Conservation (phyloP, 1,140 invertebrate species). For the Drosophila sulfurigaster region DNA sequence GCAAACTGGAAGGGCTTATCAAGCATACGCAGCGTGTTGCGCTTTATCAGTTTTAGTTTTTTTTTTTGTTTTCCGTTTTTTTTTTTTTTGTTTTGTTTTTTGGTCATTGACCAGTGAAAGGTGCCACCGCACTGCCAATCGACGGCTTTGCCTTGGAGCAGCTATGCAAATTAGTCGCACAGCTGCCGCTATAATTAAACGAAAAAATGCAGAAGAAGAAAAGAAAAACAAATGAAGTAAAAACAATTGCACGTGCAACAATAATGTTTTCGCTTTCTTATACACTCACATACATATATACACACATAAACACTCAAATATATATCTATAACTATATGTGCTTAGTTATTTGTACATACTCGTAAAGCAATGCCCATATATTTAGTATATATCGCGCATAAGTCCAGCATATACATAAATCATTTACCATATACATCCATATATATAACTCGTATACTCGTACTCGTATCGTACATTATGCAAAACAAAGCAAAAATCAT, state of each 20-base stretch:
- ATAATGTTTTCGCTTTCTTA: slow-evolving; percentile 36
- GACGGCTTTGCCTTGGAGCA: slow-evolving; percentile 35
- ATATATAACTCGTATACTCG: slow-evolving; percentile 33
- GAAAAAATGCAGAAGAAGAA: slow-evolving; percentile 8
- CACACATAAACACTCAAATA: not conserved
- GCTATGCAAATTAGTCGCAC: slow-evolving; percentile 50
- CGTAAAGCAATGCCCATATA: slow-evolving; percentile 42
- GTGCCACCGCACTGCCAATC: slow-evolving; percentile 35
- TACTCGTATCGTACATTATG: slow-evolving; percentile 27
- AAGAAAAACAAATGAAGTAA: slow-evolving; percentile 1
- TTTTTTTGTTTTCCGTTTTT: not conserved
- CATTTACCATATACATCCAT: slow-evolving; percentile 27
- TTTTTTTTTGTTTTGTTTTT: slow-evolving; percentile 12
- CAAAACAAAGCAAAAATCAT: slow-evolving; percentile 27
- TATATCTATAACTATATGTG: slow-evolving; percentile 5
- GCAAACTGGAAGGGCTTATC: slow-evolving; percentile 27
- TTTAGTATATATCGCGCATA: not conserved
- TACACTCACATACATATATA: slow-evolving; percentile 4
- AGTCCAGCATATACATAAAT: slow-evolving; percentile 23
- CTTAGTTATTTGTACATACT: slow-evolving; percentile 43
- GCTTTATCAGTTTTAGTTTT: slow-evolving; percentile 14
- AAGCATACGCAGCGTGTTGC: slow-evolving; percentile 25
- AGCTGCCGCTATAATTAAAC: slow-evolving; percentile 36
- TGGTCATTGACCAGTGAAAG: slow-evolving; percentile 47
- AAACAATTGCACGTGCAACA: slow-evolving; percentile 34